phyloP scores from a whole-genome alignment of 2,888 invertebrate species.

The Diloba caeruleocephala region DNA sequence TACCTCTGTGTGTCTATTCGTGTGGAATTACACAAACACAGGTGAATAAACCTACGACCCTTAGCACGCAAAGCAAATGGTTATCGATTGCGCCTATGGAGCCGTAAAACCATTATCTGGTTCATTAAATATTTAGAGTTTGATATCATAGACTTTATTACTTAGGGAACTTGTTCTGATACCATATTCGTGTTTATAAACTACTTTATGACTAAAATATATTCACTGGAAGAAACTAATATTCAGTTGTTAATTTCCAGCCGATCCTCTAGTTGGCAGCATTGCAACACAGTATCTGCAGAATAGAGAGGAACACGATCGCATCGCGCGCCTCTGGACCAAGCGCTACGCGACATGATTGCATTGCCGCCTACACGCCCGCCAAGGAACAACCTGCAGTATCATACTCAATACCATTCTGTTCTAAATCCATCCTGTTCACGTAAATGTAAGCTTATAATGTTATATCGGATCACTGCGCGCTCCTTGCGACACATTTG shows the following conservation, averaged over 20 bases:
- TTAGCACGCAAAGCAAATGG: too few species aligned
- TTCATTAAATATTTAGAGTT: too few species aligned
- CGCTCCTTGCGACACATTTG: conserved; percentile 60
- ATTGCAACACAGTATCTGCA: conserved; percentile 99
- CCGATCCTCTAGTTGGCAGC: conserved; percentile 98
- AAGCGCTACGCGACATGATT: conserved; percentile 98
- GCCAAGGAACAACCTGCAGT: conserved; percentile 68
- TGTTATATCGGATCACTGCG: conserved; percentile 58
- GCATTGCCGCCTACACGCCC: conserved; percentile 64
- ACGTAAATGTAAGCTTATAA: conserved; percentile 77
- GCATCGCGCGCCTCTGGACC: conserved; percentile 99
- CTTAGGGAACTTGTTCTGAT: too few species aligned
- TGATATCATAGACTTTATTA: too few species aligned
- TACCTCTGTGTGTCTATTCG: too few species aligned
- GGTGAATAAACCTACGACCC: too few species aligned
- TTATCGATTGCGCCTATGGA: too few species aligned
- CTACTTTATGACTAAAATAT: neutral
- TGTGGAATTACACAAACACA: too few species aligned
- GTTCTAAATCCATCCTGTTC: conserved; percentile 83
- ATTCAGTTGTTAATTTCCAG: conserved; percentile 83
- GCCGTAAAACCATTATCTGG: too few species aligned
- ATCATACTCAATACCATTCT: conserved; percentile 82
- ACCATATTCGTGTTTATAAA: too few species aligned
- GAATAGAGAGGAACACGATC: conserved; percentile 99
- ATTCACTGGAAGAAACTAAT: conserved; percentile 2